Base-by-base conservation (phyloP, 2,888 invertebrate species). In the Auanema freiburgensis region DNA sequence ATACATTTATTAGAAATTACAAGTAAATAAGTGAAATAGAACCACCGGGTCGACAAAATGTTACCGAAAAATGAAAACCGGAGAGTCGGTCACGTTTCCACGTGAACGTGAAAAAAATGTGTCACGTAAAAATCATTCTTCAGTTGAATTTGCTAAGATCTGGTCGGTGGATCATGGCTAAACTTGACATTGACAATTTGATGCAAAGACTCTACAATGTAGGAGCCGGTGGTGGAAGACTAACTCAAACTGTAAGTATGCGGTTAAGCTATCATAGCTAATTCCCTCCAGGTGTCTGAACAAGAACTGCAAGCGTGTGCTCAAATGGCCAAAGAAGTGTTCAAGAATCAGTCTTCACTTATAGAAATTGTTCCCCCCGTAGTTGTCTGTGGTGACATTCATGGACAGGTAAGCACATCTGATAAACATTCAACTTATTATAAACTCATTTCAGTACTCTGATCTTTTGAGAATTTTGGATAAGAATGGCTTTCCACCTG, bases 301-400 rank as follows among this genome's bases (percentile, higher is more conserved):
- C 68, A 75, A 53, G 79, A 78, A 50, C 65, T 78, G 42, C 51
- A 51, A 24, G 52, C 49, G 42, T 69, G 72, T 57, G 75, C 74
- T 57, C 52, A 59, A 51, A 51, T 68, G 49, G 77, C 72, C 50
- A 75, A 75, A 57, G 66, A 72, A 21, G 74, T 75, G 23, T 79
- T 76, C 69, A 66, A 63, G 16, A 58, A 58, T 44, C 79, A 79
- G 62, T 60, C 66, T 23, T 69, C 73, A 10, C 65, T 79, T 41
- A 59, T 79, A 58, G 79, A 79, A 62, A 65, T 79, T 44, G 72
- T 74, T 21, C 77, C 79, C 44, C 78, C 79, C 5, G 60, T 79
- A 43, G 68, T 79, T 53, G 79, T 79, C 23, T 78, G 78, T 51
- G 79, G 79, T 14, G 77, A 79, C 54, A 78, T 79, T 51, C 79